Conservation (phyloP, 2,113 vertebrate genomes). For the Pachycephala philippinensis region DNA sequence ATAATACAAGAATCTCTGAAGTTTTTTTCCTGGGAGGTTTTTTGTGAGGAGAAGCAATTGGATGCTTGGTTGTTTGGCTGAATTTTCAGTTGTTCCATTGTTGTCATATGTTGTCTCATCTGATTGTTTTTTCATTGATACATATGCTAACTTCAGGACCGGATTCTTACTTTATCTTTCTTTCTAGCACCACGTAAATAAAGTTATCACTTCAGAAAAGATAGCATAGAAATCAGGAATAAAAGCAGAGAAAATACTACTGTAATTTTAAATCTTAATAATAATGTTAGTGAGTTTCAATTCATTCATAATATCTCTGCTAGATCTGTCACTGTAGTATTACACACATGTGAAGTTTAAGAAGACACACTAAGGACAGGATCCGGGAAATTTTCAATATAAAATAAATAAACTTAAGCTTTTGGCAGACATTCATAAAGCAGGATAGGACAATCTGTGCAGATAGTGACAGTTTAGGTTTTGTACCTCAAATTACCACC, state of each 20-base stretch:
- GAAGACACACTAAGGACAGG: neutral
- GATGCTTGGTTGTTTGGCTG: neutral
- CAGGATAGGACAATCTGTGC: neutral
- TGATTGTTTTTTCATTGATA: neutral
- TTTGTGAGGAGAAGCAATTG: accelerated
- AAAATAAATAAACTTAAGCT: neutral
- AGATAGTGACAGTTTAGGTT: neutral
- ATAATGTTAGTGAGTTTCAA: neutral
- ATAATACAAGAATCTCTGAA: neutral
- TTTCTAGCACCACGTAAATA: neutral
- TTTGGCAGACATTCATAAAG: neutral
- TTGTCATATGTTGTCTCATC: neutral
- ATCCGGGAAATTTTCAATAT: neutral
- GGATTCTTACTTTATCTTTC: neutral
- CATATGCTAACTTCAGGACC: neutral
- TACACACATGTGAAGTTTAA: neutral
- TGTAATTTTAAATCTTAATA: neutral
- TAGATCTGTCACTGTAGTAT: neutral
- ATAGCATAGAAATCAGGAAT: neutral
- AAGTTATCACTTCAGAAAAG: neutral
- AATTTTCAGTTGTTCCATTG: neutral
- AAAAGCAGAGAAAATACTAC: neutral
- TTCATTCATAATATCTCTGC: neutral
- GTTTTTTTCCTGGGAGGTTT: neutral
- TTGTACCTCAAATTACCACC: neutral